Conservation (phyloP, 2,113 vertebrate species). For the Herpetotheres cachinnans region DNA sequence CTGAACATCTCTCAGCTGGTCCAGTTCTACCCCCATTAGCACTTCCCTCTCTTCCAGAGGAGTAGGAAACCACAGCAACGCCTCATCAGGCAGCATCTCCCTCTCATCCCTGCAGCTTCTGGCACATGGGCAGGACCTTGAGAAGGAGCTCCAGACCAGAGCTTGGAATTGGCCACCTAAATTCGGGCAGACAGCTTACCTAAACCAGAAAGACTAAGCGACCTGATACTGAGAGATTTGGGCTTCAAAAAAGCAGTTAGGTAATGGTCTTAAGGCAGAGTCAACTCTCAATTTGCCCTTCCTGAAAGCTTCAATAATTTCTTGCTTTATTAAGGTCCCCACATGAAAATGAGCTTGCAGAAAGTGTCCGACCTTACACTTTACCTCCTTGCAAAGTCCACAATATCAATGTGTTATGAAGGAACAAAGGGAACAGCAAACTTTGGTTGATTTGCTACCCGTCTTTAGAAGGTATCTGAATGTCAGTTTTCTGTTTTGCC, state of each 20-base stretch:
- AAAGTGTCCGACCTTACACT: neutral
- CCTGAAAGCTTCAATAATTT: neutral
- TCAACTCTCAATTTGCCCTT: neutral
- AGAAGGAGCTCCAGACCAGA: neutral
- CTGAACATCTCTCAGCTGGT: neutral
- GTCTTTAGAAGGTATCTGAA: neutral
- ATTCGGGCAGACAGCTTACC: neutral
- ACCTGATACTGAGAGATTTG: neutral
- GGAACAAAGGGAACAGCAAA: neutral
- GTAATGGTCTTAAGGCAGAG: neutral
- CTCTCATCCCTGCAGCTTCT: neutral
- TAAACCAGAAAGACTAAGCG: neutral
- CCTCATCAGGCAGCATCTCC: neutral
- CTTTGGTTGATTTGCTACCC: neutral
- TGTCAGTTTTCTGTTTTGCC: neutral
- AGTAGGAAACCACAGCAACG: neutral
- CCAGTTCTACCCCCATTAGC: neutral
- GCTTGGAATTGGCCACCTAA: neutral
- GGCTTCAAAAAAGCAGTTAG: neutral
- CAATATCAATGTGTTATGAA: neutral
- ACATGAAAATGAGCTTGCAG: conserved; percentile 22
- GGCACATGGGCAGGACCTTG: rapidly evolving
- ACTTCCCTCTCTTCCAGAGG: neutral
- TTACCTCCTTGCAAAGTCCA: neutral
- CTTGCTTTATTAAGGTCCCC: conserved; percentile 1